phyloP scores from a whole-genome alignment of 1,140 invertebrate genomes.

The Phenacoccus solenopsis region DNA sequence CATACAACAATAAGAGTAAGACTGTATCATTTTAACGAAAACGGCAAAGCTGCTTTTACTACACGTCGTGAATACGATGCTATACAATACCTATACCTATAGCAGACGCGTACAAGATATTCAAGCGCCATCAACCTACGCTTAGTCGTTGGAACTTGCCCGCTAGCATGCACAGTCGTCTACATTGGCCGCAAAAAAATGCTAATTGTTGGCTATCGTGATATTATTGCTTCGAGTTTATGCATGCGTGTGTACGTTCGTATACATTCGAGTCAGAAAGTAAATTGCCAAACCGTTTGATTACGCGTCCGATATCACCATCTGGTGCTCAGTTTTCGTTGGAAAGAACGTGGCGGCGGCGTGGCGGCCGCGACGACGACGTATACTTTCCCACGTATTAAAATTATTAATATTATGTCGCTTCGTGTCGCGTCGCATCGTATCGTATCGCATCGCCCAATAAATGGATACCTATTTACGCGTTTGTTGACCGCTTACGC shows the following conservation, averaged over 20 bases:
- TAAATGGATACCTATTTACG: no score
- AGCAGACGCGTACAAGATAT: background rate
- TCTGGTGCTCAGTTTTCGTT: background rate
- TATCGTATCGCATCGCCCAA: no score
- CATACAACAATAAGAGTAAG: no score
- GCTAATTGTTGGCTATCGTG: slow-evolving; percentile 1
- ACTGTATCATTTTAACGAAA: no score
- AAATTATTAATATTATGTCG: background rate
- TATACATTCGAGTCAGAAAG: background rate
- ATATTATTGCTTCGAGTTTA: background rate
- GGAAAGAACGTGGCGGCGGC: no score
- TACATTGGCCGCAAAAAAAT: background rate
- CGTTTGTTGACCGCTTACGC: no score
- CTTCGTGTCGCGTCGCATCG: background rate
- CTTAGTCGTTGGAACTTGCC: background rate
- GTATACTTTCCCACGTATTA: background rate
- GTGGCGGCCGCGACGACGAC: background rate
- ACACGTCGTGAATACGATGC: no score
- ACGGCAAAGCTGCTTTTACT: no score
- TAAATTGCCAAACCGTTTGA: background rate
- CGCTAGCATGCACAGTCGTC: background rate
- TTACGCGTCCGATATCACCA: background rate
- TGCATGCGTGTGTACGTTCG: background rate
- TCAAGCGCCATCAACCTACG: background rate
- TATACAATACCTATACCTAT: no score